Evolutionary conservation across 2,797 vertebrate genomes (phyloP).

Genomic region (Nyctibius grandis): DNA sequence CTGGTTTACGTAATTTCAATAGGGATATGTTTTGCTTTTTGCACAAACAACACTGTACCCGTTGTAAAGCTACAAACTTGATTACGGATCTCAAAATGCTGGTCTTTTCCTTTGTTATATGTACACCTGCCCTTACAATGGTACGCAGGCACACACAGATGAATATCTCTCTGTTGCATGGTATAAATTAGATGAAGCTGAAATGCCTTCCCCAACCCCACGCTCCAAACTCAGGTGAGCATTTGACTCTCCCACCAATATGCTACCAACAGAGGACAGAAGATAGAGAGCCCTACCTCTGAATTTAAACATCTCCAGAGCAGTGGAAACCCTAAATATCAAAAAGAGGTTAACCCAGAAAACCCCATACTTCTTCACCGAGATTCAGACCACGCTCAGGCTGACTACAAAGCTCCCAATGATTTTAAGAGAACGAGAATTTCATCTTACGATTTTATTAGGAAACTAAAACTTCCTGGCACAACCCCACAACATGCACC

Average conservation of each 20-base stretch:
- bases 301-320: background rate
- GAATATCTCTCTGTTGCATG: background rate
- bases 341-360: background rate
- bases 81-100: background rate
- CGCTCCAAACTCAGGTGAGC: background rate
- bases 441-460: background rate
- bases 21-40: background rate
- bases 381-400: background rate
- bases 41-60: background rate
- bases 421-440: background rate
- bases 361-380: background rate
- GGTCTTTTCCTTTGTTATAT: background rate
- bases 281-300: background rate
- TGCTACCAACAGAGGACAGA: fast-evolving
- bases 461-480: conserved; percentile 39
- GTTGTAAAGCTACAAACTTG: background rate
- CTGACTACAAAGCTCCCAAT: background rate
- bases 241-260: background rate
- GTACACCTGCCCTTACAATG: background rate
- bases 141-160: background rate
- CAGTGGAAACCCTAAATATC: background rate
- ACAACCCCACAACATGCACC: background rate
- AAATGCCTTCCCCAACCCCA: background rate
- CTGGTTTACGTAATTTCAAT: background rate
- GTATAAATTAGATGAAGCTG: background rate